phyloP scores from a whole-genome alignment of 1,140 invertebrate species.

The Macrotrachela quadricornifera region DNA sequence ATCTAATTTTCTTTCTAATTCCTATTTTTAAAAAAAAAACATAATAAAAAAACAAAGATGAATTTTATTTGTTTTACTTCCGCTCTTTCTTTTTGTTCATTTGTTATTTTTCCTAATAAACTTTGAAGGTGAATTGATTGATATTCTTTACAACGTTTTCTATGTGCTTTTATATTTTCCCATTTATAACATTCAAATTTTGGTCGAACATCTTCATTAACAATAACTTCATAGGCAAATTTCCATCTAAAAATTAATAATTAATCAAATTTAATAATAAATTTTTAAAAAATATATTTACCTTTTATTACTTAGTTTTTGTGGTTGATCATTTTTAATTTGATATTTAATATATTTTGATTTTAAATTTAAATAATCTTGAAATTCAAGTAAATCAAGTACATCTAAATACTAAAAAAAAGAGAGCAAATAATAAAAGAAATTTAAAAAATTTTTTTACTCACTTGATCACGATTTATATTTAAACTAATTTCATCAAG shows the following conservation, averaged over 20 bases:
- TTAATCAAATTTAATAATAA: background rate
- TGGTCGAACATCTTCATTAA: background rate
- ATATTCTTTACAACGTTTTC: no score
- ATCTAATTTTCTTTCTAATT: conserved; percentile 4
- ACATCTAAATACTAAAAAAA: conserved; percentile 3
- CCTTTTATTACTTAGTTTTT: no score
- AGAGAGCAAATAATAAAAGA: background rate
- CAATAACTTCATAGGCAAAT: conserved; percentile 3
- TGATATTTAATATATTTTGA: conserved; percentile 1
- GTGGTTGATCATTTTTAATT: no score
- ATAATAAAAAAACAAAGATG: no score
- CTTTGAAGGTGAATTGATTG: no score
- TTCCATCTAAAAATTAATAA: background rate
- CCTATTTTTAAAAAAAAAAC: no score
- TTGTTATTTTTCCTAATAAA: no score
- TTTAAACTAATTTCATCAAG: conserved; percentile 4
- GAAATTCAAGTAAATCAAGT: background rate
- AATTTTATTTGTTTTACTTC: no score
- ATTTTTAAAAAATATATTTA: background rate
- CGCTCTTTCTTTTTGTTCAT: no score
- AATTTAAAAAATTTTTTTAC: background rate
- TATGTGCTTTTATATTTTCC: background rate
- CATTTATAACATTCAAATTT: conserved; percentile 4
- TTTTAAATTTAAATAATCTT: background rate
- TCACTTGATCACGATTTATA: conserved; percentile 7